These are phyloP conservation scores for Eulemur rubriventer DNA, from an alignment of 2,797 vertebrate species.

Conservation along the genomic window DNA sequence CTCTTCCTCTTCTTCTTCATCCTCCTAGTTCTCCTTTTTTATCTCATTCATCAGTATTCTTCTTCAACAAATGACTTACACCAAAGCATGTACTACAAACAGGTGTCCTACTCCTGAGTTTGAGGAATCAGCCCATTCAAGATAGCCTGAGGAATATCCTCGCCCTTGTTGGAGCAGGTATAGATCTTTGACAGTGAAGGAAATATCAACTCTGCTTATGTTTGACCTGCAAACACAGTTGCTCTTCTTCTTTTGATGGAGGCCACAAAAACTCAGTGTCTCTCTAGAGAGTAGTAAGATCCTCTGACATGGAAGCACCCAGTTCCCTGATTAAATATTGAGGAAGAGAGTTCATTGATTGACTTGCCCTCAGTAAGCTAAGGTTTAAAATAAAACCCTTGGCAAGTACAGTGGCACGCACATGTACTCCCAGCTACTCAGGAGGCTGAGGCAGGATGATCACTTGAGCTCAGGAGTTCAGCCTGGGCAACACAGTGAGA, in stretches of 20 bases:
- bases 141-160: neutral
- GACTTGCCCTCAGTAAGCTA: conserved; percentile 78
- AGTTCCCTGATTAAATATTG: conserved; percentile 82
- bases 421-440: neutral
- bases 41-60: neutral
- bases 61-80: neutral
- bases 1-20: neutral
- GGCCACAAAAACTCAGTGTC: conserved; percentile 61
- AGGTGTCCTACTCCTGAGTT: neutral
- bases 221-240: neutral
- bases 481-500: neutral
- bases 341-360: conserved; percentile 81
- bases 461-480: neutral
- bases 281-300: conserved; percentile 65
- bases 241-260: neutral
- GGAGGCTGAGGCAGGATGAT: neutral
- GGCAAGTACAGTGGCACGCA: neutral
- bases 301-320: conserved; percentile 55
- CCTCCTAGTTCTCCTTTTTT: neutral
- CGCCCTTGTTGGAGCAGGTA: neutral
- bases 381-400: conserved; percentile 70
- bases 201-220: neutral
- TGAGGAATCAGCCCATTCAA: neutral
- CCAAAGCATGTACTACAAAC: neutral
- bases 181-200: neutral